These are phyloP conservation scores for Labroides dimidiatus DNA, from an alignment of 2,797 vertebrate genomes.

Conservation along the genomic window DNA sequence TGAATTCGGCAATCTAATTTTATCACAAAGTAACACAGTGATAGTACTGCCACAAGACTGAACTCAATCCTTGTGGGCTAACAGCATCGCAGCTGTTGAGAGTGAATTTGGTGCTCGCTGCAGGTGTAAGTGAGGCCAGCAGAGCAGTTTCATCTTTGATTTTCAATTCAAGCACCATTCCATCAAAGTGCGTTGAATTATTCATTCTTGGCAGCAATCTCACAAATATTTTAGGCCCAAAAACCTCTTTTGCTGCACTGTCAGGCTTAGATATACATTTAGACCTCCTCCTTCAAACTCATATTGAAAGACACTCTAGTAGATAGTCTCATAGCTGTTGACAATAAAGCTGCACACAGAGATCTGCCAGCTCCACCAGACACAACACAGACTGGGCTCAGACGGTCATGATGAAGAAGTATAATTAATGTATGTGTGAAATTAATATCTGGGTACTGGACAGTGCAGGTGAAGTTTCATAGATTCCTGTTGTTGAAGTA, in stretches of 20 bases:
- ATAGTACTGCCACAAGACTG: conserved; percentile 53
- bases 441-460: no score
- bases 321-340: conserved; percentile 40
- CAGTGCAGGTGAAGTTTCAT: no score
- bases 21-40: conserved; percentile 71
- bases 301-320: conserved; percentile 42
- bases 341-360: conserved; percentile 39
- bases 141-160: conserved; percentile 44
- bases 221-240: conserved; percentile 74
- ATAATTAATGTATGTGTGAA: conserved; percentile 9
- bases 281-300: conserved; percentile 23
- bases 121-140: conserved; percentile 63
- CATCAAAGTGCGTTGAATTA: conserved; percentile 69
- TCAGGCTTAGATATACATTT: conserved; percentile 38
- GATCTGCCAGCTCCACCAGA: conserved; percentile 53
- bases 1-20: conserved; percentile 79
- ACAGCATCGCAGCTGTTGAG: conserved; percentile 50
- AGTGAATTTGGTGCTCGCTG: conserved; percentile 44
- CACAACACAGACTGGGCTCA: conserved; percentile 39
- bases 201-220: conserved; percentile 69
- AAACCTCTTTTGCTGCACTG: conserved; percentile 52
- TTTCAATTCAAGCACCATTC: conserved; percentile 58
- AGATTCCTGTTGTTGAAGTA: no score
- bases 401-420: conserved; percentile 33
- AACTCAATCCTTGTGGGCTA: conserved; percentile 56